Base-by-base conservation (phyloP, 1,140 invertebrate species). In the Planococcus citri region DNA sequence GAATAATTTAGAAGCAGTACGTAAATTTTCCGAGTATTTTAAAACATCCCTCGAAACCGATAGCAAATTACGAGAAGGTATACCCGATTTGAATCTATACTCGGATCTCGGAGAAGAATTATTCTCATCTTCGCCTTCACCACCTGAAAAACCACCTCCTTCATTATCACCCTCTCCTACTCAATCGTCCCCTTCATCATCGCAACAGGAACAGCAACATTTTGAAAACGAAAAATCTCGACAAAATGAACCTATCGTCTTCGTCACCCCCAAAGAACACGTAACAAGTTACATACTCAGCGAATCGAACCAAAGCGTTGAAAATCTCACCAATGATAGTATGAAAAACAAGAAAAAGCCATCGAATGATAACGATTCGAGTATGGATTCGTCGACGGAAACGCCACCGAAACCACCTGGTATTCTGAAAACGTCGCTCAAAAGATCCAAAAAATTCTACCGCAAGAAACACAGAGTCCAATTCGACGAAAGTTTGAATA, bases 401-500 rank as follows among this genome's bases (percentile, higher is more conserved):
- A 22, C 60, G 20, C 21, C n/a, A n/a, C n/a, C 60, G 60, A 22
- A 58, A n/a, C 60, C 10, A 25, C 60, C 60, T 14, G 60, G 60
- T 27, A 64, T 64, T 24, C 25, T 64, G 20, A 64, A 64, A 64
- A 24, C 60, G 25, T 10, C 60, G 8, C 17, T 64, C 3, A 64
- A 64, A 64, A 3, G 60, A 6, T 78, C 80, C 71, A 74, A 78
- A 57, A 77, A 78, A 69, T 68, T 72, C 0, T 76, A 76, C 57
- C 75, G 75, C 27, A 80, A 80, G 69, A 88, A 89, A 75, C 83
- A 88, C 76, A 83, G 89, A n/a, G 90, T 92, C 0, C 85, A 89
- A 12, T 91, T 92, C 73, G 88, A 91, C 76, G 90, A 92, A 78
- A 88, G 87, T 72, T 83, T 87, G 22, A 92, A 92, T 78, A 88